Conservation (phyloP, 2,113 vertebrate genomes). For the Heteronetta atricapilla region DNA sequence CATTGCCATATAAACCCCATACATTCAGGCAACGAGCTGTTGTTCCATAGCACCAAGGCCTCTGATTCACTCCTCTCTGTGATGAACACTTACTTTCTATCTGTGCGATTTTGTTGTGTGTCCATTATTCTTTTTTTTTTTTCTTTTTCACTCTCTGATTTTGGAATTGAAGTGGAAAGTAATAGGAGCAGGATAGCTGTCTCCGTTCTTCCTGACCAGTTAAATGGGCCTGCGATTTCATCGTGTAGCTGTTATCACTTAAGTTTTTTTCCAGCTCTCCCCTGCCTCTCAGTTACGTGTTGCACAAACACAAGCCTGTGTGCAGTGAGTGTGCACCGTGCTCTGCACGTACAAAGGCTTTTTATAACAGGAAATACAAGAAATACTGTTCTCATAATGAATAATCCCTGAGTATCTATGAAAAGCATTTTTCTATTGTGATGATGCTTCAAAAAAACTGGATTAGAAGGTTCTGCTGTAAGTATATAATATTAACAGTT, state of each 20-base stretch:
- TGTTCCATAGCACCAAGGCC: background rate
- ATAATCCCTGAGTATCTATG: background rate
- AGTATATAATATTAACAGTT: background rate
- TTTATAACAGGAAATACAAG: background rate
- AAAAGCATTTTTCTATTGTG: background rate
- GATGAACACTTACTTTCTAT: background rate
- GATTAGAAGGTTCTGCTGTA: background rate
- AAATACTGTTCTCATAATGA: background rate
- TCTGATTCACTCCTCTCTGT: background rate
- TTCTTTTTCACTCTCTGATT: background rate
- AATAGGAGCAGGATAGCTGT: conserved; percentile 36
- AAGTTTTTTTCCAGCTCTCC: background rate
- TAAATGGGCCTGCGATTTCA: conserved; percentile 30
- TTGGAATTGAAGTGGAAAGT: conserved; percentile 25
- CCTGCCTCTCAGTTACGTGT: background rate
- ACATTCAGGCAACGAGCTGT: background rate
- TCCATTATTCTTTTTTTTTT: background rate
- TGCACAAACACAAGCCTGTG: background rate
- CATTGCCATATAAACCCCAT: too few species aligned
- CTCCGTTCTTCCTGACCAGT: background rate
- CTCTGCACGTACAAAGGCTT: background rate
- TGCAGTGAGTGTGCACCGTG: background rate
- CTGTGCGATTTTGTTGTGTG: background rate
- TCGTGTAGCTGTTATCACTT: background rate
- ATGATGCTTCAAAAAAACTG: background rate